Percentiles rank a stretch among this genome's conserved stretches.
Conservation (phyloP, 2,113 vertebrate species). For the Brevimyrus niger region DNA sequence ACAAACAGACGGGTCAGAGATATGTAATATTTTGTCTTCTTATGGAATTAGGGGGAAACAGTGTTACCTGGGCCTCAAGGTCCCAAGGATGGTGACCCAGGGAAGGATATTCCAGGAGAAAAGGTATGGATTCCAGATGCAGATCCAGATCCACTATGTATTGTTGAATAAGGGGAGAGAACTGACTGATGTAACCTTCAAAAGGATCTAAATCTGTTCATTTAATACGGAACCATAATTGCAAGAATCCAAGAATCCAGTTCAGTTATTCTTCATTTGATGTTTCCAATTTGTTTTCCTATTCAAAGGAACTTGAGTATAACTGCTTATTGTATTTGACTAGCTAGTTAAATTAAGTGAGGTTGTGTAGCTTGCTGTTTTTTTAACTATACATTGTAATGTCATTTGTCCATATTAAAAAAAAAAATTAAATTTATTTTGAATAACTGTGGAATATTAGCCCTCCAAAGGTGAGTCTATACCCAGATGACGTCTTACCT, state of each 20-base stretch:
- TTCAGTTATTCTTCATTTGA: background rate
- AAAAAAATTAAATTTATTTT: too few relatives aligned
- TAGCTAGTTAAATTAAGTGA: background rate
- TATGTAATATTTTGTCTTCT: background rate
- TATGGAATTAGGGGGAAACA: slow-evolving; percentile 50
- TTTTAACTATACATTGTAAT: background rate
- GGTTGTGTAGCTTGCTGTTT: background rate
- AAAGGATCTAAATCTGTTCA: background rate
- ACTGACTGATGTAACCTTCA: background rate
- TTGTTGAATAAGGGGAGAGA: background rate
- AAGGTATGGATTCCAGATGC: slow-evolving; percentile 45
- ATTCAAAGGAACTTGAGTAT: background rate
- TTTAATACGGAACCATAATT: background rate
- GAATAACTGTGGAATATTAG: too few relatives aligned
- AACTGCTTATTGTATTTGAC: background rate
- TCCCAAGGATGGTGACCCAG: slow-evolving; percentile 46
- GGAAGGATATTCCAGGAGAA: slow-evolving; percentile 57
- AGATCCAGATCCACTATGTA: background rate
- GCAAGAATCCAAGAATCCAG: background rate
- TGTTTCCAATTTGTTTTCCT: background rate
- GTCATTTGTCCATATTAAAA: too few relatives aligned
- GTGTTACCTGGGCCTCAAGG: slow-evolving; percentile 50
- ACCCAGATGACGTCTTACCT: too few relatives aligned
- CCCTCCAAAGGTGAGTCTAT: too few relatives aligned
- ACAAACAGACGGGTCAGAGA: background rate